Conservation (phyloP, 2,113 vertebrate species). For the Patagioenas fasciata region DNA sequence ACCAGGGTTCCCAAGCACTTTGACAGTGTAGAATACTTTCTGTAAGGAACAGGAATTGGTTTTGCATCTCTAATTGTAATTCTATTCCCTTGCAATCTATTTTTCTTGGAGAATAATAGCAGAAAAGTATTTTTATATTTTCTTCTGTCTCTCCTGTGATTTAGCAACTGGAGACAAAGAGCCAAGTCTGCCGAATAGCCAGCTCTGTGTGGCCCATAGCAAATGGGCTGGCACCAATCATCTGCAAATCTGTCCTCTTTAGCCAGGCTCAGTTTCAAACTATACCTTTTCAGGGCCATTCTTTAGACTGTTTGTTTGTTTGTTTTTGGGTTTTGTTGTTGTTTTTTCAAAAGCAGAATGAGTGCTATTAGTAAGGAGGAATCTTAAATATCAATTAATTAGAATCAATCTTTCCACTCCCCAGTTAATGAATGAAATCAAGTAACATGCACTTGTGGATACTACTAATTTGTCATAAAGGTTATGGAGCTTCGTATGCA, state of each 20-base stretch:
- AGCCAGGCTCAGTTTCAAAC: neutral
- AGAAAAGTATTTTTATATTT: slow-evolving; percentile 10
- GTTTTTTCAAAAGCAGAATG: neutral
- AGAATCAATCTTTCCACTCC: neutral
- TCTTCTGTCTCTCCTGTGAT: neutral
- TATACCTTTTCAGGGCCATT: neutral
- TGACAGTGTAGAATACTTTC: neutral
- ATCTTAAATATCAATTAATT: neutral
- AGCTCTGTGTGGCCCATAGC: neutral
- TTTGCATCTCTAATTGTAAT: neutral
- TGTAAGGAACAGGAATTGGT: neutral
- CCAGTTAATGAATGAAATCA: neutral
- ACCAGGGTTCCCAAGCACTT: neutral
- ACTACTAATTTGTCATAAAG: neutral
- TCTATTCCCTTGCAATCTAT: neutral
- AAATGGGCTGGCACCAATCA: neutral
- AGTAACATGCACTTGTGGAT: neutral
- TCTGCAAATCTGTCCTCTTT: neutral
- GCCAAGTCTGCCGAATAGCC: neutral
- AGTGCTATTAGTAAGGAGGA: neutral
- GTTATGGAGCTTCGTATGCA: neutral
- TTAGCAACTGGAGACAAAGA: slow-evolving; percentile 15
- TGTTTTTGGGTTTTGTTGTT: too few species aligned
- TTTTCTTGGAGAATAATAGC: neutral
- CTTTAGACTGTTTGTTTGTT: neutral